Conservation (phyloP, 2,888 invertebrate genomes). For the Torymus tubicola region DNA sequence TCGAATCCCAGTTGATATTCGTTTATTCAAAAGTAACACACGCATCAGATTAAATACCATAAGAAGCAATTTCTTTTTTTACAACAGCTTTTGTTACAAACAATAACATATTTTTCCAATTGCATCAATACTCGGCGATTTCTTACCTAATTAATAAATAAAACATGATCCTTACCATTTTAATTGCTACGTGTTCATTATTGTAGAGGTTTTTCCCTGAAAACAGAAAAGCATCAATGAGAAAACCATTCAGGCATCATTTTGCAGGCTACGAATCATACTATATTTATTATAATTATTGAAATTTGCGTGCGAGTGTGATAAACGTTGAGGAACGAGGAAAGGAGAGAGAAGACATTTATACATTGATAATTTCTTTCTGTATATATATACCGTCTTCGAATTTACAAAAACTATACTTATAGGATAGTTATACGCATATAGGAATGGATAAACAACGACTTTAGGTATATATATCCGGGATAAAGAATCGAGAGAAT, state of each 20-base stretch:
- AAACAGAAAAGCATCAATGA: constrained; percentile 69
- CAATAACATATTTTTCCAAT: too few relatives aligned
- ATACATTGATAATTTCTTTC: constrained; percentile 25
- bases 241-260: too few relatives aligned
- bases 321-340: background rate
- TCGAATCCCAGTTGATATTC: too few relatives aligned
- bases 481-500: constrained; percentile 12
- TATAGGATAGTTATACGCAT: too few relatives aligned
- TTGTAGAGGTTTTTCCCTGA: constrained; percentile 99
- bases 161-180: constrained; percentile 84
- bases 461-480: constrained; percentile 23
- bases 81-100: too few relatives aligned
- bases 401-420: too few relatives aligned
- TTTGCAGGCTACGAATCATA: constrained; percentile 2
- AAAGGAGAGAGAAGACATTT: background rate
- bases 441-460: constrained; percentile 30
- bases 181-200: constrained; percentile 99
- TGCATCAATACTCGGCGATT: constrained; percentile 13
- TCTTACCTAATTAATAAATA: background rate
- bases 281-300: background rate
- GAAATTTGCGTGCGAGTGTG: background rate
- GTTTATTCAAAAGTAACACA: too few relatives aligned
- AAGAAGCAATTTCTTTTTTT: too few relatives aligned
- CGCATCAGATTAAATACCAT: too few relatives aligned
- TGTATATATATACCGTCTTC: background rate